These are phyloP conservation scores for Dioctria linearis DNA, from an alignment of 2,888 invertebrate genomes.

Conservation along the genomic window DNA sequence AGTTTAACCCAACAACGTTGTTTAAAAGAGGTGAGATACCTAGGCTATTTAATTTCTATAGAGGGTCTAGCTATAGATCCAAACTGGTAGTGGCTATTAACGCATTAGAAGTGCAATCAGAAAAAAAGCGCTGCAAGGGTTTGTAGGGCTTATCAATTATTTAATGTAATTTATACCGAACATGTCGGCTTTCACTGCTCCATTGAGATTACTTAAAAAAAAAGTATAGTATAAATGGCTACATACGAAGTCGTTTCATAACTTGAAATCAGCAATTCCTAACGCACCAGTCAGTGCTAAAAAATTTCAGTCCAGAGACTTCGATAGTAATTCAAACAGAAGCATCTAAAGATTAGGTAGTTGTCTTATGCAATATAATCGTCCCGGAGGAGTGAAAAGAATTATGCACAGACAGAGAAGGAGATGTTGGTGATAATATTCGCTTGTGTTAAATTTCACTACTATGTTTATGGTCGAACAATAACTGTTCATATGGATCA, in stretches of 20 bases:
- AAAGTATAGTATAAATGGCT: neutral
- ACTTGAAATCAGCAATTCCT: neutral
- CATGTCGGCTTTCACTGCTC: neutral
- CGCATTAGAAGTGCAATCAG: neutral
- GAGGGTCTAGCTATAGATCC: slow-evolving; percentile 33
- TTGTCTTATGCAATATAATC: slow-evolving; percentile 47
- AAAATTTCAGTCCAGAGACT: neutral
- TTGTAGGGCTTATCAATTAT: neutral
- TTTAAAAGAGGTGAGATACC: slow-evolving; percentile 61
- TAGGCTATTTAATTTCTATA: slow-evolving; percentile 59
- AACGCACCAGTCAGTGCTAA: neutral
- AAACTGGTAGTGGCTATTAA: neutral
- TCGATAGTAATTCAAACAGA: slow-evolving; percentile 38
- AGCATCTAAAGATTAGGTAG: slow-evolving; percentile 51
- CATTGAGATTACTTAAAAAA: neutral
- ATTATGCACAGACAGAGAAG: slow-evolving; percentile 57
- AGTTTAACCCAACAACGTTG: slow-evolving; percentile 63
- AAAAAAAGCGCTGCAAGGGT: neutral
- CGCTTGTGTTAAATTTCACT: slow-evolving; percentile 58
- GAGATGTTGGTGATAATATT: no score
- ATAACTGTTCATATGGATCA: slow-evolving; percentile 58
- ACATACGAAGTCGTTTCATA: neutral
- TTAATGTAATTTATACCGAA: neutral
- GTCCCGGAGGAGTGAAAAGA: slow-evolving; percentile 59
- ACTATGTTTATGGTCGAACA: slow-evolving; percentile 57